Evolutionary conservation across 92 coral and sea anemone genomes (phyloP).

Genomic region (Zoanthus sansibaricus): DNA sequence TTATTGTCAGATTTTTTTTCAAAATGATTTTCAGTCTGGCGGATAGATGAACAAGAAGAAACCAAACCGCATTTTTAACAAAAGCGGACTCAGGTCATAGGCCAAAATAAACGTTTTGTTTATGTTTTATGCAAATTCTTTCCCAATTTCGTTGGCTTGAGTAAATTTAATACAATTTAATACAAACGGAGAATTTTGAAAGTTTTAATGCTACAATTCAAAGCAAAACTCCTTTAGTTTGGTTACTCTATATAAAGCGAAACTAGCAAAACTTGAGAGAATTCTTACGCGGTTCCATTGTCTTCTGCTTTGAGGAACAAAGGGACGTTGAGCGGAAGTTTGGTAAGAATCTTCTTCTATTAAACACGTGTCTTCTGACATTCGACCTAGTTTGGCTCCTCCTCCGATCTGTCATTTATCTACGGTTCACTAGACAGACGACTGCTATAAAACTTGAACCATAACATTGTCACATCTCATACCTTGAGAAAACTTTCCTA

Average conservation of each 20-base stretch:
- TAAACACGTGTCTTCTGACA: slow-evolving; percentile 50
- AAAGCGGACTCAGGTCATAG: slow-evolving; percentile 30
- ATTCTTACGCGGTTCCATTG: neutral
- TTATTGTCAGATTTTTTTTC: slow-evolving; percentile 30
- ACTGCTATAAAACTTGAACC: slow-evolving; percentile 13
- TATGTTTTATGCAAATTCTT: slow-evolving; percentile 3
- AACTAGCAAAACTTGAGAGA: slow-evolving; percentile 27
- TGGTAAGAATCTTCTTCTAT: neutral
- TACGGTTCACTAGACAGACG: slow-evolving; percentile 15
- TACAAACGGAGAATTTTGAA: neutral
- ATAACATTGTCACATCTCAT: neutral
- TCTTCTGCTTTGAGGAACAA: slow-evolving; percentile 19
- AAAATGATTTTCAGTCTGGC: slow-evolving; percentile 32
- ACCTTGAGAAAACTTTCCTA: slow-evolving; percentile 20
- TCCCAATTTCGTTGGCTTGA: too few relatives aligned
- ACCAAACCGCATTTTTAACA: slow-evolving; percentile 28
- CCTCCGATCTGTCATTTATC: slow-evolving; percentile 33
- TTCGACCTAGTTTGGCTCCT: slow-evolving; percentile 16
- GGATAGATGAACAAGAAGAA: slow-evolving; percentile 1
- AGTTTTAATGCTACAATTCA: slow-evolving; percentile 13
- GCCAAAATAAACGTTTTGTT: slow-evolving; percentile 31
- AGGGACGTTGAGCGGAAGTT: slow-evolving; percentile 52
- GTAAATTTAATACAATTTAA: neutral
- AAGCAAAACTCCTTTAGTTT: slow-evolving; percentile 26
- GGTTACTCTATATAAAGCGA: slow-evolving; percentile 25